These are phyloP conservation scores for Podargus strigoides DNA, from an alignment of 2,797 vertebrate genomes.

Conservation along the genomic window DNA sequence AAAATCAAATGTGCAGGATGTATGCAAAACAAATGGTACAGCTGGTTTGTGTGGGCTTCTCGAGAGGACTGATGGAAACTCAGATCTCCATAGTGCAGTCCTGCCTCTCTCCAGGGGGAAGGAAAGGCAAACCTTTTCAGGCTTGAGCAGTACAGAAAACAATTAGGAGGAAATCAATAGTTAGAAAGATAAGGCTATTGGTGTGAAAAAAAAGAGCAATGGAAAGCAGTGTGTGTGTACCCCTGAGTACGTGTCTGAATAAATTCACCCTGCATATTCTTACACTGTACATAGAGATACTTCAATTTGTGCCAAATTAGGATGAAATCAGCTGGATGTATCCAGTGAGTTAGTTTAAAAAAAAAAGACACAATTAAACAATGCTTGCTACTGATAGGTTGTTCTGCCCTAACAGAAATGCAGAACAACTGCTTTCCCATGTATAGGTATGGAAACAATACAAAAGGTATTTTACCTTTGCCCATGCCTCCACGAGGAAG, in stretches of 20 bases:
- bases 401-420: neutral
- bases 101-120: neutral
- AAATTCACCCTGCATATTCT: neutral
- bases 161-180: neutral
- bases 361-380: neutral
- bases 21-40: neutral
- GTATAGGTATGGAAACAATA: neutral
- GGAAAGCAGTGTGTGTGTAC: neutral
- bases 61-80: neutral
- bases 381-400: neutral
- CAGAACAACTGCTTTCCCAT: neutral
- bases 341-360: neutral
- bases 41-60: neutral
- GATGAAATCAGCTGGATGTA: neutral
- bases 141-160: neutral
- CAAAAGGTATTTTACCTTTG: slow-evolving; percentile 62
- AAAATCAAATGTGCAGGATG: neutral
- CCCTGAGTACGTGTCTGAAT: neutral
- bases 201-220: neutral
- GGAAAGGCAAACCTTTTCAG: neutral
- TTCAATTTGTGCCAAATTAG: neutral
- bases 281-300: neutral
- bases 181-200: neutral
- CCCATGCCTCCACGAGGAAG: slow-evolving; percentile 13
- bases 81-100: neutral